phyloP scores from a whole-genome alignment of 2,888 invertebrate species.

The Nomada ferruginata region DNA sequence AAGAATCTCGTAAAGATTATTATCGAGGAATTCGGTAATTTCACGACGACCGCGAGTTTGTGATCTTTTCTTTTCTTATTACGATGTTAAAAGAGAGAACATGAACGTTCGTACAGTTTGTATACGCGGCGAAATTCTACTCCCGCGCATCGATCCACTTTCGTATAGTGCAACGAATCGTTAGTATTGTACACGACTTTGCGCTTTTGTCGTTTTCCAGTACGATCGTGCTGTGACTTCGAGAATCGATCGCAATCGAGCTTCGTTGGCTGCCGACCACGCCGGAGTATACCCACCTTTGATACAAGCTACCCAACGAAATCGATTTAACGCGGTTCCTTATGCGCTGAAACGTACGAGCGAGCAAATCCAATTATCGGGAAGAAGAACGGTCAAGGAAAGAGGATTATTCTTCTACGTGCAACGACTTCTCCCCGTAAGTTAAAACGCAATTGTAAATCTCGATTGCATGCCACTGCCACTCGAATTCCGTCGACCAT shows the following conservation, averaged over 20 bases:
- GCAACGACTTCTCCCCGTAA: conserved; percentile 60
- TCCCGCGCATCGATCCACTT: not conserved
- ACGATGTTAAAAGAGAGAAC: not conserved
- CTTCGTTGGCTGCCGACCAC: conserved; percentile 31
- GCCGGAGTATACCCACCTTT: conserved; percentile 29
- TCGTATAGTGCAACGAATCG: not conserved
- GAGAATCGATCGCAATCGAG: conserved; percentile 60
- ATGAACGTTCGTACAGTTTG: not conserved
- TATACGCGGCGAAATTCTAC: not conserved
- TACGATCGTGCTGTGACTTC: conserved; percentile 45
- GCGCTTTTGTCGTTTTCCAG: conserved; percentile 41
- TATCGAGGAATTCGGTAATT: too few species aligned
- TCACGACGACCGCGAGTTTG: too few species aligned
- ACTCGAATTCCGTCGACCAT: conserved; percentile 8
- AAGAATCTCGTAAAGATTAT: too few species aligned
- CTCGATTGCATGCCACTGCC: conserved; percentile 30
- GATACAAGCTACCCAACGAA: conserved; percentile 52
- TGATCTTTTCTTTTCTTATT: not conserved
- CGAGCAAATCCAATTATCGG: conserved; percentile 71
- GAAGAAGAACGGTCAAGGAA: conserved; percentile 71
- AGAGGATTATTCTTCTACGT: conserved; percentile 72
- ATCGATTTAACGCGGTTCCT: conserved; percentile 70
- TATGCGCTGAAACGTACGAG: conserved; percentile 66
- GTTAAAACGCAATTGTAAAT: conserved; percentile 49
- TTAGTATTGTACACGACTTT: conserved; percentile 31